Evolutionary conservation across 2,888 invertebrate genomes (phyloP).

Genomic region (Trichogramma evanescens): DNA sequence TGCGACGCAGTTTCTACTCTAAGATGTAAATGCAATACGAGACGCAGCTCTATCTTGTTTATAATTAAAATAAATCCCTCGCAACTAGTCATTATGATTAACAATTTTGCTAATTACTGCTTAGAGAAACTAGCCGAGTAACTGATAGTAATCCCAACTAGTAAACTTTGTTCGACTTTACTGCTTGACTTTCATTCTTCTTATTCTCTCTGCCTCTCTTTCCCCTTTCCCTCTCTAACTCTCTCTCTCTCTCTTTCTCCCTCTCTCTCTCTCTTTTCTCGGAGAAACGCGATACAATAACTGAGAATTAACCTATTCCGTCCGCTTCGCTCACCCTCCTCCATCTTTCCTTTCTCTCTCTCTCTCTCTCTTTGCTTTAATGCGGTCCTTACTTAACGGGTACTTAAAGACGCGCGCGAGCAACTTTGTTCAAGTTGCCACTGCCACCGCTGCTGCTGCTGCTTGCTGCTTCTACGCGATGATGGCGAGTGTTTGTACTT

Average conservation of each 20-base stretch:
- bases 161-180: conserved; percentile 21
- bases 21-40: too few species aligned
- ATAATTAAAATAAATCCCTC: too few species aligned
- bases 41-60: too few species aligned
- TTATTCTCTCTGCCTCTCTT: neutral
- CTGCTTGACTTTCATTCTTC: conserved; percentile 19
- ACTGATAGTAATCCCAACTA: conserved; percentile 19
- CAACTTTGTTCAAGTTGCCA: too few species aligned
- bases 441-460: too few species aligned
- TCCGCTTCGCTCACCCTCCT: neutral
- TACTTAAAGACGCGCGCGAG: too few species aligned
- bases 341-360: neutral
- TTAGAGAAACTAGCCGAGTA: conserved; percentile 13
- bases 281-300: neutral
- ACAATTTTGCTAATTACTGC: conserved; percentile 20
- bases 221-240: conserved; percentile 17
- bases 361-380: neutral
- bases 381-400: too few species aligned
- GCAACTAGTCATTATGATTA: neutral
- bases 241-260: conserved; percentile 13
- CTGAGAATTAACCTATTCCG: neutral
- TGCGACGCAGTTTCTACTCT: too few species aligned
- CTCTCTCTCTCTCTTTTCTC: conserved; percentile 6
- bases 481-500: too few species aligned
- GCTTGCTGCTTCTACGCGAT: too few species aligned